Conservation (phyloP, 2,113 vertebrate genomes). For the Oenanthe melanoleuca region DNA sequence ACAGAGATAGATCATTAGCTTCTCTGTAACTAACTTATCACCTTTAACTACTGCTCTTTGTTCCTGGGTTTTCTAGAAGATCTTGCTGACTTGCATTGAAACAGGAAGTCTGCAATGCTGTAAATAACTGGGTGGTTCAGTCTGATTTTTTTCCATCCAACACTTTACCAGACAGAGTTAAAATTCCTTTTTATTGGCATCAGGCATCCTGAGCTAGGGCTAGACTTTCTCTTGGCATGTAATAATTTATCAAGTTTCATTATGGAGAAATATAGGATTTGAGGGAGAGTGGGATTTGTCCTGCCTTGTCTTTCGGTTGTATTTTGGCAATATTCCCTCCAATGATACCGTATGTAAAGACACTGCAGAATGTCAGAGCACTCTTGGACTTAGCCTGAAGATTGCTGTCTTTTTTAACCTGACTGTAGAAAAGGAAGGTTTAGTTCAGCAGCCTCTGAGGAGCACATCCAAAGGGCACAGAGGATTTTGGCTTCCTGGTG, state of each 20-base stretch:
- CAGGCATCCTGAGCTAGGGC: background rate
- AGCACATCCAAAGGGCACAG: background rate
- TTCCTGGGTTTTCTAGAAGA: conserved; percentile 33
- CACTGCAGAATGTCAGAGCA: background rate
- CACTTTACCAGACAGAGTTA: background rate
- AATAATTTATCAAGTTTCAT: background rate
- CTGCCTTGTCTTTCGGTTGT: background rate
- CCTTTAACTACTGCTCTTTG: conserved; percentile 25
- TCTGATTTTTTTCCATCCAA: background rate
- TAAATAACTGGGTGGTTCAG: conserved; percentile 35
- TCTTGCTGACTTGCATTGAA: conserved; percentile 48
- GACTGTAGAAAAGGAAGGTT: background rate
- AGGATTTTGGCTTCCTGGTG: background rate
- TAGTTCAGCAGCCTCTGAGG: background rate
- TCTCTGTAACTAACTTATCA: conserved; percentile 22
- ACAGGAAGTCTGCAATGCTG: conserved; percentile 46
- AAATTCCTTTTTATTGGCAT: conserved; percentile 2
- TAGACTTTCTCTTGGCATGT: background rate
- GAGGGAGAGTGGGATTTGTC: background rate
- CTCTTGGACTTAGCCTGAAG: background rate
- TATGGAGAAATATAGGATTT: background rate
- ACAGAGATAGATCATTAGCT: background rate
- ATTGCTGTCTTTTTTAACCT: background rate
- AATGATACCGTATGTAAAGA: background rate
- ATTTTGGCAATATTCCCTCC: background rate